phyloP scores from a whole-genome alignment of 2,113 vertebrate species.

The Lanius ludovicianus region DNA sequence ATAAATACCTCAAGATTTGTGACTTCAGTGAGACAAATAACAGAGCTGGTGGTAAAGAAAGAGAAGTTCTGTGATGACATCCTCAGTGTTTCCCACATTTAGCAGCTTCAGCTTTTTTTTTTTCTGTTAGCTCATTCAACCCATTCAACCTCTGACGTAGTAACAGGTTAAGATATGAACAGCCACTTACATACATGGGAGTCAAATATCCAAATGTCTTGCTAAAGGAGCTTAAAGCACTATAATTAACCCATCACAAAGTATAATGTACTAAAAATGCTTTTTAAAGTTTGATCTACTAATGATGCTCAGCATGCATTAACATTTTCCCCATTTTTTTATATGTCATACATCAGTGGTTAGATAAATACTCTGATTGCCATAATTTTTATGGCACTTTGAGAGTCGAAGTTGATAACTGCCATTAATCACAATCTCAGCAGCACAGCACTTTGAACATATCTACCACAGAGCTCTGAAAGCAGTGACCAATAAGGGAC shows the following conservation, averaged over 20 bases:
- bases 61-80: not conserved
- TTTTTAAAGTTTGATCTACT: constrained; percentile 22
- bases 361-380: constrained; percentile 54
- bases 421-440: constrained; percentile 51
- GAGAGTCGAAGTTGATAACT: constrained; percentile 13
- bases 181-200: not conserved
- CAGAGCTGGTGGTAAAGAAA: not conserved
- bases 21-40: not conserved
- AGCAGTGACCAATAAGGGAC: not conserved
- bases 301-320: constrained; percentile 10
- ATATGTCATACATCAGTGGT: not conserved
- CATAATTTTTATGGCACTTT: constrained; percentile 26
- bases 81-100: not conserved
- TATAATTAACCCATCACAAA: constrained; percentile 24
- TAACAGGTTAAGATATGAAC: not conserved
- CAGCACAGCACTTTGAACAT: not conserved
- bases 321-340: constrained; percentile 19
- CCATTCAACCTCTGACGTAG: not conserved
- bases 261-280: not conserved
- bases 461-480: not conserved
- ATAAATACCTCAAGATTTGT: not conserved
- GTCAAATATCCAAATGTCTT: not conserved
- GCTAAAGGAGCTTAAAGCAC: not conserved
- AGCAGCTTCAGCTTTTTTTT: not conserved
- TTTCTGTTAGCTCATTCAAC: not conserved